Base-by-base conservation (phyloP, 2,797 vertebrate genomes). In the Falco cherrug region DNA sequence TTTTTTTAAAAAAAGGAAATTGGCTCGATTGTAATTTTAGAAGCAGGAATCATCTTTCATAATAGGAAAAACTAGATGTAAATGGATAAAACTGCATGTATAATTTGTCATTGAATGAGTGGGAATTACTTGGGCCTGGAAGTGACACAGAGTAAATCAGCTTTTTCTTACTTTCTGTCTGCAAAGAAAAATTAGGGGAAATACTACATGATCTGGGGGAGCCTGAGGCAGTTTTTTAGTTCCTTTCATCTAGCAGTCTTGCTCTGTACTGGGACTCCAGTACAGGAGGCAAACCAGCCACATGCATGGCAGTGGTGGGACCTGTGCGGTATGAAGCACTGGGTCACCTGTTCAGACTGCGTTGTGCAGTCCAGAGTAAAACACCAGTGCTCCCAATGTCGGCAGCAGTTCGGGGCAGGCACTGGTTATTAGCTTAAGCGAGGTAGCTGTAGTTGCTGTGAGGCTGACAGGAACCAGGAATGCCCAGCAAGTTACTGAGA, bases 261-360 rank as follows among this genome's bases (percentile, higher is more conserved):
- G 26, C 37, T 89, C 14, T 22, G 6, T 77, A 25, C 19, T 50
- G 37, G 21, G 21, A 39, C 47, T 39, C 9, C 5, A 10, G 25
- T 35, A 22, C 25, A 14, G 13, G 11, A 19, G 16, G 50, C 18
- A 14, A 18, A 71, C 16, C 11, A n/a, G 11, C 7, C 0, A 0
- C 0, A 1, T 71, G 20, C 13, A 1, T 16, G 37, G 5, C 24
- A 16, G 37, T 3, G 19, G 15, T 50, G 63, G 67, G 41, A 87
- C 13, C 18, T n/a, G 13, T 22, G 10, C 14, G 5, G 6, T 39
- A 4, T 6, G 45, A 63, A 29, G 18, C 14, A 6, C 35, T 0
- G 3, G 26, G 31, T 59, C 18, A 4, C 6, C 47, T 21, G 8
- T 50, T 60, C 39, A 33, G 7, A 54, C 22, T 4, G 35, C 21